phyloP scores from a whole-genome alignment of 2,888 invertebrate genomes.

The Thecophora atra region DNA sequence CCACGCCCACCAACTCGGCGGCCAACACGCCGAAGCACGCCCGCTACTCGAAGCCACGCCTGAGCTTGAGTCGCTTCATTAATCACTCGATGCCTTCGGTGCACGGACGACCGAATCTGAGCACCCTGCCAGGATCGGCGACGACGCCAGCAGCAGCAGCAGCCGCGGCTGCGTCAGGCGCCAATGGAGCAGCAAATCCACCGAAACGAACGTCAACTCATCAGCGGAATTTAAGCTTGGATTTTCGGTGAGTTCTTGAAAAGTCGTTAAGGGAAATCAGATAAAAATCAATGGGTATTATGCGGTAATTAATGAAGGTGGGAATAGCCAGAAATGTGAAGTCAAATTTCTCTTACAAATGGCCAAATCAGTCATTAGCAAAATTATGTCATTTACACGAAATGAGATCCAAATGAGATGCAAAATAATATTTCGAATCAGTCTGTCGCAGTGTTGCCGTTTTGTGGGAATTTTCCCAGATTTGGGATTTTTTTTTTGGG shows the following conservation, averaged over 20 bases:
- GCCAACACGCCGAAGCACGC: constrained; percentile 63
- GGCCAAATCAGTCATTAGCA: too few relatives aligned
- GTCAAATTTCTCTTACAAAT: too few relatives aligned
- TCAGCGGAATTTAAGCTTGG: constrained; percentile 88
- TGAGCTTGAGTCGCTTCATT: constrained; percentile 64
- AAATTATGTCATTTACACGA: too few relatives aligned
- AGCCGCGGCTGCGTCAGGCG: constrained; percentile 26
- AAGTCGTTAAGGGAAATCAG: too few relatives aligned
- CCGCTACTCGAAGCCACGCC: constrained; percentile 63
- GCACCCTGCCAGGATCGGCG: constrained; percentile 45
- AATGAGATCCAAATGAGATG: too few relatives aligned
- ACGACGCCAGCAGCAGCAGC: constrained; percentile 6
- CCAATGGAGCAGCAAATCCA: constrained; percentile 49
- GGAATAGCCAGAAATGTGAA: too few relatives aligned
- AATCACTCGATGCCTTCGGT: constrained; percentile 66
- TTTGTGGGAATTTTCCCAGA: too few relatives aligned
- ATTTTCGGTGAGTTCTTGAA: constrained; percentile 76
- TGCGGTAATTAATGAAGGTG: too few relatives aligned
- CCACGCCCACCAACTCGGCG: constrained; percentile 53
- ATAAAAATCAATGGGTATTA: too few relatives aligned
- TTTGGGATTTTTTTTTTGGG: too few relatives aligned
- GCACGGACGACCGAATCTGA: constrained; percentile 63
- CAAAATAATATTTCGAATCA: too few relatives aligned
- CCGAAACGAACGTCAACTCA: constrained; percentile 69
- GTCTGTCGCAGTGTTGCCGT: too few relatives aligned